Base-by-base conservation (phyloP, 2,888 invertebrate genomes). In the Zhuqinia jingwanae region DNA sequence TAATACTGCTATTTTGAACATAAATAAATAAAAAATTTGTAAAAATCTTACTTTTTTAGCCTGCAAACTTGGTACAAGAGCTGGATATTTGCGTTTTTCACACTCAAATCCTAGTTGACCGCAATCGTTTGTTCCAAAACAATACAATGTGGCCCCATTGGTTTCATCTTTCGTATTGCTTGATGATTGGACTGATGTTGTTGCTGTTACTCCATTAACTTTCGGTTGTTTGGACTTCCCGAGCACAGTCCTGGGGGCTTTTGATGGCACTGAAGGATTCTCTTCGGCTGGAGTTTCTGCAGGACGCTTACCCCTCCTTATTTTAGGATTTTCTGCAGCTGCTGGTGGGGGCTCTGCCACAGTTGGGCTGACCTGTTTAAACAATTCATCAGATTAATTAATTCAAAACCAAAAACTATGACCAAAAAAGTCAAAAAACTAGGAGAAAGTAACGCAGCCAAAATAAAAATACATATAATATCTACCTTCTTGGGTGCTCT, bases 91-190 rank as follows among this genome's bases (percentile, higher is more conserved):
- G 15, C 86, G n/a, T 27, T 83, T 83, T 53, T 75, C 65, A 42
- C 76, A 47, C 1, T 83, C 36, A 47, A 85, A 75, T 1, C 88
- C 88, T 2, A 88, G 53, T 58, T 88, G 88, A 0, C 88, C 88
- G 50, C 78, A 80, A 47, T 79, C 80, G 30, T 86, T 86, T 5
- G 56, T 79, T 6, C 88, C 88, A 75, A 83, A 88, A 30, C 77
- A 78, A 58, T 78, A 25, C 10, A 88, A 22, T 22, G 70, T 85
- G 0, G 68, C 47, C 6, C 11, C 65, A 58, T 2, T n/a, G n/a
- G 15, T 20, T 20, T 13, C 11, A 17, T 2, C 22, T 8, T 10
- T 25, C 17, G 30, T 10, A 17, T n/a, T n/a, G n/a, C n/a, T n/a
- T n/a, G n/a, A n/a, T n/a, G n/a, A n/a, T n/a, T n/a, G n/a, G n/a